Base-by-base conservation (phyloP, 1,140 invertebrate species). In the Colletes gigas region DNA sequence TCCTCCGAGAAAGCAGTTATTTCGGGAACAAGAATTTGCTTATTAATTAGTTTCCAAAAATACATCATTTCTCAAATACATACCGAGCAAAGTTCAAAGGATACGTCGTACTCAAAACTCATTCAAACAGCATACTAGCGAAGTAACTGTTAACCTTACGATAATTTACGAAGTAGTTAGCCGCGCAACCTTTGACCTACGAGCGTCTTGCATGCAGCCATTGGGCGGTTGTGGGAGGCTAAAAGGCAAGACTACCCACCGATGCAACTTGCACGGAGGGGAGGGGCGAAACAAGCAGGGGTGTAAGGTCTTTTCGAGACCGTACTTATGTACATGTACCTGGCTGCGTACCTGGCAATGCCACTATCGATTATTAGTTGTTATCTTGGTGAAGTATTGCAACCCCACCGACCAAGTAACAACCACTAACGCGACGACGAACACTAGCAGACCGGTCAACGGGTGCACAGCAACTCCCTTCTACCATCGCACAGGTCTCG, bases 341-440 rank as follows among this genome's bases (percentile, higher is more conserved):
- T 86, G 83, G 86, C 87, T 81, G 80, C 86, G 88, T 89, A 87
- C 75, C 85, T 86, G 84, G 90, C 89, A 90, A 90, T 90, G 90
- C 86, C 21, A 78, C 85, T 91, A 92, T 92, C 90, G 90, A 91
- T 92, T 92, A 92, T 91, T 92, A 92, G 90, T 92, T 90, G 90
- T 91, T 92, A 92, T 92, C 91, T 91, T 89, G 89, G 90, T 92
- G 88, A 92, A 91, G 90, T 91, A 92, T 92, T 91, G 84, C 88
- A 85, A 85, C 83, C 88, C 79, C 86, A 89, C 71, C 89, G 79
- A 85, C 78, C 85, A 81, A 79, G 76, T 69, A 85, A 74, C 83
- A 82, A 83, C 74, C 71, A 79, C 71, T 52, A 75, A 69, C 74
- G 30, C 54, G 44, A 41, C 74, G 69, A 44, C 65, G 30, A 68